Conservation (phyloP, 2,113 vertebrate genomes). For the Ellobius talpinus region DNA sequence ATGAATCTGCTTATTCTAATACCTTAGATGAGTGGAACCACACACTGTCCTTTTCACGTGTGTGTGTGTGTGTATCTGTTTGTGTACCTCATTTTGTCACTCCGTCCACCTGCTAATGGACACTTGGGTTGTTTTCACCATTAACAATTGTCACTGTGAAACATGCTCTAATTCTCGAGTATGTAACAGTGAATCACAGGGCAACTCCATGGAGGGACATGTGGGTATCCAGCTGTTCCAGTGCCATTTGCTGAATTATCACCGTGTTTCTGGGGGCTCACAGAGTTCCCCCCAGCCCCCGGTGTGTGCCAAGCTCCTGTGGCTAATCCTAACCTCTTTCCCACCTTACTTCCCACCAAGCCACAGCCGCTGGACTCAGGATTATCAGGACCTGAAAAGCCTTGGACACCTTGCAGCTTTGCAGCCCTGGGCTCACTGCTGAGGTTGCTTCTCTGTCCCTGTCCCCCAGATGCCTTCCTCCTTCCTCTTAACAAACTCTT, state of each 20-base stretch:
- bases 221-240: neutral
- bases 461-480: neutral
- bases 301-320: neutral
- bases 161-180: neutral
- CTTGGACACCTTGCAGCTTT: neutral
- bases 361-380: neutral
- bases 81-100: neutral
- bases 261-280: neutral
- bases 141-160: neutral
- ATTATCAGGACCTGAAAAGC: neutral
- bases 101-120: neutral
- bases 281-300: neutral
- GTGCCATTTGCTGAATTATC: neutral
- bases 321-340: neutral
- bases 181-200: neutral
- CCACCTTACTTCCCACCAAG: neutral
- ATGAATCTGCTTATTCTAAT: neutral
- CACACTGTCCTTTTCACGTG: neutral
- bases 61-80: neutral
- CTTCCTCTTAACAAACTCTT: neutral
- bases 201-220: neutral
- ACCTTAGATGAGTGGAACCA: neutral
- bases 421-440: neutral
- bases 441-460: neutral
- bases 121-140: neutral